Evolutionary conservation across 2,797 vertebrate species (phyloP).

Genomic region (Onychomys arenicola): DNA sequence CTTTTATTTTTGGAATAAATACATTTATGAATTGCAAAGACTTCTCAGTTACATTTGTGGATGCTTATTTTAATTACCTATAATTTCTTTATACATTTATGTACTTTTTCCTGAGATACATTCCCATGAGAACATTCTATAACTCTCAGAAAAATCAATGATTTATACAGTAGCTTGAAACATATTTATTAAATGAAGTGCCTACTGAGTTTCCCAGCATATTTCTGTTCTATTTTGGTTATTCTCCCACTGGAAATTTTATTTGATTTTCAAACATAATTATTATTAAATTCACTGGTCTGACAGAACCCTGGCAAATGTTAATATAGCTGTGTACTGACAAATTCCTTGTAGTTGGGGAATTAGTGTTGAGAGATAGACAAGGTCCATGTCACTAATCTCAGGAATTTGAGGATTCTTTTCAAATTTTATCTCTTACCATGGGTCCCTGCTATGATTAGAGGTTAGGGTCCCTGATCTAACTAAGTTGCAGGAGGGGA

Average conservation of each 20-base stretch:
- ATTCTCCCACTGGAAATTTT: background rate
- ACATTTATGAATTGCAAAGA: background rate
- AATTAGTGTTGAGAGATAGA: background rate
- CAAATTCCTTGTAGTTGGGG: constrained; percentile 20
- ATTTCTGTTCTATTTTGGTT: background rate
- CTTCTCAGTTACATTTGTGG: background rate
- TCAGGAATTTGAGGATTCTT: background rate
- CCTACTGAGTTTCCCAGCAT: background rate
- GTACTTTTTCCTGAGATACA: background rate
- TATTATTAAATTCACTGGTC: constrained; percentile 18
- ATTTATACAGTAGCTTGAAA: constrained; percentile 14
- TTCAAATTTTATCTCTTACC: constrained; percentile 5
- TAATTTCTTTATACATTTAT: background rate
- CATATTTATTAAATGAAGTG: constrained; percentile 46
- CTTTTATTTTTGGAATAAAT: background rate
- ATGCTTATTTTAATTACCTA: constrained; percentile 38
- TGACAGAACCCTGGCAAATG: constrained; percentile 33
- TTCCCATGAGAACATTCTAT: background rate
- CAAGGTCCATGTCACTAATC: background rate
- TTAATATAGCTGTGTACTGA: background rate
- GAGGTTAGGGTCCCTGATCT: background rate
- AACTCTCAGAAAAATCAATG: constrained; percentile 16
- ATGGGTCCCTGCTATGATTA: background rate
- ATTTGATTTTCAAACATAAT: constrained; percentile 46
- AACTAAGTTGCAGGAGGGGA: background rate